Evolutionary conservation across 2,113 vertebrate genomes (phyloP).

Genomic region (Machaerirhynchus nigripectus): DNA sequence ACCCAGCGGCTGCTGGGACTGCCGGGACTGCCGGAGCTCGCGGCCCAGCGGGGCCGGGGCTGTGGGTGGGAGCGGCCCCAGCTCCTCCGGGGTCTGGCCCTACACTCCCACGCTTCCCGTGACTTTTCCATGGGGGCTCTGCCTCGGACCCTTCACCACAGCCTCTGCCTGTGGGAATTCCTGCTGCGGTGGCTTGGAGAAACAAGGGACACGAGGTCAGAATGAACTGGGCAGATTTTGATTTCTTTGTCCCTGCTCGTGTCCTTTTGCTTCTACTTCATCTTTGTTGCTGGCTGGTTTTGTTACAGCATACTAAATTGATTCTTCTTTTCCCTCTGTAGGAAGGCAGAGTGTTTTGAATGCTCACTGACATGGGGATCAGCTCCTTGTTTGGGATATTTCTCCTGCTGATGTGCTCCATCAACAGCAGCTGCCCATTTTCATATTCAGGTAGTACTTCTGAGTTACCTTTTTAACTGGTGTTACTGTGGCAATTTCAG

Average conservation of each 20-base stretch:
- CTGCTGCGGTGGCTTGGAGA: neutral
- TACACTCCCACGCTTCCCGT: rapidly evolving
- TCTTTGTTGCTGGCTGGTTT: neutral
- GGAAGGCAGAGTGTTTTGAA: neutral
- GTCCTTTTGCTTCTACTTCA: neutral
- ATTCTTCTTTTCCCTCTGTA: neutral
- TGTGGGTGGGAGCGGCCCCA: neutral
- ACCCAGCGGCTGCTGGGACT: neutral
- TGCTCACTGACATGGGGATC: neutral
- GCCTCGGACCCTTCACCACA: neutral
- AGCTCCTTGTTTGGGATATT: neutral
- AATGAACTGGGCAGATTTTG: neutral
- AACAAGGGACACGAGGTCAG: neutral
- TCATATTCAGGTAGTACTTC: slow-evolving; percentile 8
- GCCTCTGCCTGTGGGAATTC: neutral
- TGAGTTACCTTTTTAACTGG: neutral
- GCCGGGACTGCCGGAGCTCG: neutral
- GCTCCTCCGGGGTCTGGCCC: neutral
- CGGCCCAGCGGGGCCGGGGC: neutral
- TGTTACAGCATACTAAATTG: neutral
- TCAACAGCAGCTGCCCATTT: neutral
- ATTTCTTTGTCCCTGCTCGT: neutral
- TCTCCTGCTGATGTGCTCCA: neutral
- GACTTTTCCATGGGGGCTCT: neutral
- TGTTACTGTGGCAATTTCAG: neutral